Conservation (phyloP, 2,113 vertebrate genomes). For the Bufo gargarizans region DNA sequence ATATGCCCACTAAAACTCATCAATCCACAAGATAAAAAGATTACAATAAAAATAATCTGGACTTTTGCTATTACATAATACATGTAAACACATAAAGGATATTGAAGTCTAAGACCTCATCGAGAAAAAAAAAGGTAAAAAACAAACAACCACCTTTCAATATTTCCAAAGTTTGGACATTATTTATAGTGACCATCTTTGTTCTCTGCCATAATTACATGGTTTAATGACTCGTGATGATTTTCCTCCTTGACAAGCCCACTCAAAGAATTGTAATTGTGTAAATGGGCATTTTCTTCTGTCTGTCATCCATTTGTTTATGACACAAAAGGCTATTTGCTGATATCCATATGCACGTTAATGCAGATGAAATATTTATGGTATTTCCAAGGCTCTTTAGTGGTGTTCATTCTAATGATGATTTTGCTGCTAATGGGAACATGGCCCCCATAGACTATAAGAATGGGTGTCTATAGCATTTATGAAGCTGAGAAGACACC, state of each 20-base stretch:
- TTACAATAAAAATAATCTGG: neutral
- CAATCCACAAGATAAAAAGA: neutral
- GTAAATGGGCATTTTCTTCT: slow-evolving; percentile 29
- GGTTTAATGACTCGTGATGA: neutral
- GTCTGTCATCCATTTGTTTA: slow-evolving; percentile 35
- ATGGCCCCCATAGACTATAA: slow-evolving; percentile 16
- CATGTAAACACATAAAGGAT: neutral
- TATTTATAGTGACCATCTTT: slow-evolving; percentile 12
- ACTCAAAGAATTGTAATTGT: slow-evolving; percentile 25
- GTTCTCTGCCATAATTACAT: neutral
- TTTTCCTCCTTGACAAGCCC: neutral
- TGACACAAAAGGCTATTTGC: slow-evolving; percentile 45
- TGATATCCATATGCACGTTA: slow-evolving; percentile 40
- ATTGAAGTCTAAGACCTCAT: neutral
- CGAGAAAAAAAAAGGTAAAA: too few relatives aligned
- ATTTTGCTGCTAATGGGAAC: slow-evolving; percentile 35
- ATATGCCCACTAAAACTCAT: neutral
- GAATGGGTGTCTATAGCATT: slow-evolving; percentile 29
- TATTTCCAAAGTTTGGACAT: neutral
- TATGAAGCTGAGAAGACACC: slow-evolving; percentile 28
- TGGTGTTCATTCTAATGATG: slow-evolving; percentile 34
- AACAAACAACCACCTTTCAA: too few relatives aligned
- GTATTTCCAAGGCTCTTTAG: slow-evolving; percentile 33
- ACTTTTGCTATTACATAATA: neutral
- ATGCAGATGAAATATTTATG: slow-evolving; percentile 43